A percentile compares a stretch with the other conserved stretches of the same genome.
Conservation (phyloP, 2,797 vertebrate genomes). For the Mionectes olivaceus region DNA sequence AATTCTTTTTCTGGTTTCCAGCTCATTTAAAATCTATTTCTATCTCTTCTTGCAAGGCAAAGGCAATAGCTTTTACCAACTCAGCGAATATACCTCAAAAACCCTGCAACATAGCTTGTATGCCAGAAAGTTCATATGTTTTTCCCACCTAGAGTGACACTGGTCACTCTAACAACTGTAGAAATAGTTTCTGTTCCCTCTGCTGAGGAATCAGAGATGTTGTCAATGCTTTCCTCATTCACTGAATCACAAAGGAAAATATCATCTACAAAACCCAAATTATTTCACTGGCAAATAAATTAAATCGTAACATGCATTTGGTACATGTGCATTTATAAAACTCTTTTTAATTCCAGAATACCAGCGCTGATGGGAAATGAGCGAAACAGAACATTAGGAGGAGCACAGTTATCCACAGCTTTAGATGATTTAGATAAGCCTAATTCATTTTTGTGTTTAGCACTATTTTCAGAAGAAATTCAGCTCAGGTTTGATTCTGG, state of each 20-base stretch:
- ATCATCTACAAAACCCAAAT: background rate
- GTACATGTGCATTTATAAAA: background rate
- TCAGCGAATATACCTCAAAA: background rate
- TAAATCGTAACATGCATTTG: background rate
- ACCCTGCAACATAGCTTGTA: background rate
- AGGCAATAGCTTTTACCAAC: background rate
- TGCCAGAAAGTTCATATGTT: background rate
- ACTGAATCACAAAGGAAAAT: background rate
- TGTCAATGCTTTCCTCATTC: background rate
- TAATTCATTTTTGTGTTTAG: background rate
- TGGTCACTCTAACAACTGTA: background rate
- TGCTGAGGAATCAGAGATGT: background rate
- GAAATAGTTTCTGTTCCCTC: background rate
- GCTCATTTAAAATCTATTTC: background rate
- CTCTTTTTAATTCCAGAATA: background rate
- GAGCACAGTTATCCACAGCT: background rate
- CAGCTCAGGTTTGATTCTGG: background rate
- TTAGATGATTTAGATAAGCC: background rate
- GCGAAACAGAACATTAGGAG: background rate
- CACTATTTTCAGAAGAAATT: background rate
- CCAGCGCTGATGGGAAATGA: background rate
- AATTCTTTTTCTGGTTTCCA: background rate
- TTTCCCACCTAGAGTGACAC: background rate
- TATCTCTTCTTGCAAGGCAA: background rate
- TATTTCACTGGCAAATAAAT: background rate